Evolutionary conservation across 1,140 invertebrate genomes (phyloP), one percentile per base, ranked within the genome.

Genomic region (Anastrepha ludens): DNA sequence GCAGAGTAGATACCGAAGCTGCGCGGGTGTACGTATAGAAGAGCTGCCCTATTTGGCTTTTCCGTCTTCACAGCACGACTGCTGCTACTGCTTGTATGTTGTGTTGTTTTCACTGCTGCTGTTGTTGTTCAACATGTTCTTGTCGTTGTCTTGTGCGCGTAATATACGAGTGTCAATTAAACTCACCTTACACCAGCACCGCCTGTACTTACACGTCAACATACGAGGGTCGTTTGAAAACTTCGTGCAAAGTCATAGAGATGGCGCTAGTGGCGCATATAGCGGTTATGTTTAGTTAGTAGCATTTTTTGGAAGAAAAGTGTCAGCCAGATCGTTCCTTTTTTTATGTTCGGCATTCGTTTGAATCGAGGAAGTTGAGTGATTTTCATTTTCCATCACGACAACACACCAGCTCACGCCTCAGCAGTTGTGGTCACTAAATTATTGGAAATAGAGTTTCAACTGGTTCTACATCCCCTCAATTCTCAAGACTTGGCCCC

Each of bases 161-260:
- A 81, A 81, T 29, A 81, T 55, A 81, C 29, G 47, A 81, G n/a
- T 41, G 47, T 55, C 74, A 58, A 81, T 81, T 81, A 81, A 81
- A 81, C 7, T 81, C 50, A 81, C 74, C 70, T 81, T 55, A 29
- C 13, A 74, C 44, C 17, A 0, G 5, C 70, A 50, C 9, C n/a
- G 17, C 17, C 44, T 2, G 0, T 5, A 15, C 41, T 29, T 65
- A 9, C 20, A 20, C 17, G 20, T n/a, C 9, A 7, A 0, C 3
- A n/a, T n/a, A 7, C 29, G 29, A 29, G 29, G 29, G 29, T 29
- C 29, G 29, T 1, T 29, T 29, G 29, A 29, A 29, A 29, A 29
- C 29, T 29, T 29, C 29, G 1, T 29, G 29, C 29, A 29, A 29
- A 29, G 29, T 29, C 29, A 29, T 0, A 29, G 29, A 29, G 29